These are phyloP conservation scores for Corythornis vintsioides DNA, from an alignment of 2,113 vertebrate genomes.

Conservation along the genomic window DNA sequence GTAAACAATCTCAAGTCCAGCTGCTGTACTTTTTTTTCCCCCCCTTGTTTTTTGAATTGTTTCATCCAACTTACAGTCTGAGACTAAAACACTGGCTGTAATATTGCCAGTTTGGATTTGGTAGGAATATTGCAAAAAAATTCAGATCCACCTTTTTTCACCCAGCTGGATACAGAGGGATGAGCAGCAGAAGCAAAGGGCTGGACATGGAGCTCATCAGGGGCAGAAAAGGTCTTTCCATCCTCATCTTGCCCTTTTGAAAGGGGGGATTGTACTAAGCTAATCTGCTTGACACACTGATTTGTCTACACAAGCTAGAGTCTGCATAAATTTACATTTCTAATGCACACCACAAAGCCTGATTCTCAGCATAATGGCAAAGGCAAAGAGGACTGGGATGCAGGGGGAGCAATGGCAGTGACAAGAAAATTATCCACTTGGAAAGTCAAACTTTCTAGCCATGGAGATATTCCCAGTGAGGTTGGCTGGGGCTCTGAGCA, in stretches of 20 bases:
- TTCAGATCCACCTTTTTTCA: neutral
- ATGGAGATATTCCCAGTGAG: neutral
- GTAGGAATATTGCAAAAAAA: neutral
- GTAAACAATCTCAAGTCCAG: neutral
- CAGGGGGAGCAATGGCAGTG: neutral
- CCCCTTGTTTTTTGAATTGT: neutral
- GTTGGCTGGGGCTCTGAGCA: neutral
- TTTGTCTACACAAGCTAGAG: neutral
- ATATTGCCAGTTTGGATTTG: neutral
- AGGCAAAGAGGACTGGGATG: neutral
- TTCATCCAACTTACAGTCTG: neutral
- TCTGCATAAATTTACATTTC: neutral
- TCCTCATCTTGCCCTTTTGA: neutral
- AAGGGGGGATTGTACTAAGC: neutral
- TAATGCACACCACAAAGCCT: neutral
- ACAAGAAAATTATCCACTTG: neutral
- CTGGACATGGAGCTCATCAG: neutral
- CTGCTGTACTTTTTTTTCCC: neutral
- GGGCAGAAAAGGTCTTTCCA: neutral
- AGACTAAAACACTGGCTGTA: rapidly evolving
- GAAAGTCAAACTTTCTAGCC: neutral
- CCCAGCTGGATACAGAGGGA: neutral
- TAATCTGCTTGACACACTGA: neutral
- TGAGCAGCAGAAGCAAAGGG: neutral
- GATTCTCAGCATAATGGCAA: neutral